These are phyloP conservation scores for Calyptommatus sinebrachiatus DNA, from an alignment of 2,113 vertebrate genomes.

Conservation along the genomic window DNA sequence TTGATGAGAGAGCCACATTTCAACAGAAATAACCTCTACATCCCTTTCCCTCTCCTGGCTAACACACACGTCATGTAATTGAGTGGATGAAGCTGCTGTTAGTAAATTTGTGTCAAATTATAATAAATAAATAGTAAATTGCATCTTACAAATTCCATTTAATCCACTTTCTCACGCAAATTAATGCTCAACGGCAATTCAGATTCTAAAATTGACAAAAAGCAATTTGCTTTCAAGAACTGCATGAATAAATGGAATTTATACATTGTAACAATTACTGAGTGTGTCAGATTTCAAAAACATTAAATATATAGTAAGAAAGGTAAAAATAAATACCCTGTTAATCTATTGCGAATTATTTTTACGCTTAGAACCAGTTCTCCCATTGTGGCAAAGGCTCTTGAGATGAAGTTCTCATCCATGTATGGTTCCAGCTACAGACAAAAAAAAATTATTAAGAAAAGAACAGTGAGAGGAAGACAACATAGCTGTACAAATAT, in stretches of 20 bases:
- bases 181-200: too few relatives aligned
- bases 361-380: conserved; percentile 87
- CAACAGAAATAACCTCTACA: not conserved
- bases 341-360: conserved; percentile 92
- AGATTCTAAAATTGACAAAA: too few relatives aligned
- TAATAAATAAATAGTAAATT: too few relatives aligned
- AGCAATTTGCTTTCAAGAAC: too few relatives aligned
- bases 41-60: too few relatives aligned
- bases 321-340: conserved; percentile 74
- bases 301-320: not conserved
- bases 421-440: conserved; percentile 89
- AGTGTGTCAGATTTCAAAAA: too few relatives aligned
- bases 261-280: too few relatives aligned
- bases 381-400: conserved; percentile 90
- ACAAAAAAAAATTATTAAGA: conserved; percentile 19
- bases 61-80: too few relatives aligned
- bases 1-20: not conserved
- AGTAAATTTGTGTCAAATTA: too few relatives aligned
- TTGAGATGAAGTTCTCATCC: conserved; percentile 92
- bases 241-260: too few relatives aligned
- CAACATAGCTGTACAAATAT: not conserved
- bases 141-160: not conserved
- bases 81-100: too few relatives aligned
- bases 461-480: not conserved
- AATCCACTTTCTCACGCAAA: too few relatives aligned